Conservation (phyloP, 2,797 vertebrate species). For the Schizothorax lantsangensis region DNA sequence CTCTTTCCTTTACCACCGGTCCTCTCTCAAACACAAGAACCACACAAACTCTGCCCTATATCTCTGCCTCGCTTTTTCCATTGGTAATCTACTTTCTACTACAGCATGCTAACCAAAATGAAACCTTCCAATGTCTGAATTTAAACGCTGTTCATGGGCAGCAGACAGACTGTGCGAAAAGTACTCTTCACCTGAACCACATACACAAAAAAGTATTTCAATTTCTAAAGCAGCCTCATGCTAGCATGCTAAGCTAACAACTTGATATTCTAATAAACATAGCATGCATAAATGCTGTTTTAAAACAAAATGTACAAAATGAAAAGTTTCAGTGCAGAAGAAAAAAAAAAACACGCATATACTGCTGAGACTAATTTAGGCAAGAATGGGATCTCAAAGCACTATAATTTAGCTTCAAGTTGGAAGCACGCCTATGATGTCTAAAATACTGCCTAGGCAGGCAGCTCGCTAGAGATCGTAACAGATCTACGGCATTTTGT, state of each 20-base stretch:
- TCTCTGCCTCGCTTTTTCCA: neutral
- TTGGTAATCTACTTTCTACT: neutral
- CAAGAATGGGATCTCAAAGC: constrained; percentile 3
- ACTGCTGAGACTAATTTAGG: neutral
- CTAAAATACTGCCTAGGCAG: neutral
- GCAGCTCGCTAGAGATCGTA: neutral
- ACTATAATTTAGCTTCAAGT: neutral
- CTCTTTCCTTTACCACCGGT: neutral
- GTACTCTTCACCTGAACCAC: neutral
- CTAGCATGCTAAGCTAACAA: constrained; percentile 15
- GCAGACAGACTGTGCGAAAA: neutral
- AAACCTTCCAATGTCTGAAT: neutral
- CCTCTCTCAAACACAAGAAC: neutral
- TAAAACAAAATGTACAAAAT: neutral
- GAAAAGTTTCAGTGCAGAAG: neutral
- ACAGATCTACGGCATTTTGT: neutral
- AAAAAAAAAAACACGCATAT: neutral
- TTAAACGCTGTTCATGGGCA: neutral
- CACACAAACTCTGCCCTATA: neutral
- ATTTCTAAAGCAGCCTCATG: neutral
- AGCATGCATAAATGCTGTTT: neutral
- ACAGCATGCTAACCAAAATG: neutral
- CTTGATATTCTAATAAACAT: neutral
- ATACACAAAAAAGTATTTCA: neutral
- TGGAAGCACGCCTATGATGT: neutral